Evolutionary conservation across 2,113 vertebrate species (phyloP).

Genomic region (Elgaria multicarinata): DNA sequence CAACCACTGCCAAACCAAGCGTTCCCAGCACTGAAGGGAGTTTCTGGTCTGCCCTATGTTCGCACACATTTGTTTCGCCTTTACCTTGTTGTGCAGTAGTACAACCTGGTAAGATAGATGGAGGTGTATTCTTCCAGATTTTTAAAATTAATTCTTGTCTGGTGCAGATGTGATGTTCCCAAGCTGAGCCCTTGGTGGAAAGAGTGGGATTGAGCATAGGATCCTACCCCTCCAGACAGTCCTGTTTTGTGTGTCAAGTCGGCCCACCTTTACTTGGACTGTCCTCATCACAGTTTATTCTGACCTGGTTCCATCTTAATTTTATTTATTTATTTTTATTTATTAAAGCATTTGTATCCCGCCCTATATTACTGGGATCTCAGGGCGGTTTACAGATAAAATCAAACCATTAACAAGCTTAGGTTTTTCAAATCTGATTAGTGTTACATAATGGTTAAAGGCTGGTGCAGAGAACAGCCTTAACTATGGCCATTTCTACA

Average conservation of each 20-base stretch:
- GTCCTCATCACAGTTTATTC: not conserved
- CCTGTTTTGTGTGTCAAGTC: not conserved
- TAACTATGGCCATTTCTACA: too few species aligned
- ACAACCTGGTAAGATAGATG: not conserved
- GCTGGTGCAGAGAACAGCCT: not conserved
- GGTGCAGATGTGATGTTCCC: too few species aligned
- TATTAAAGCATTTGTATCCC: too few species aligned
- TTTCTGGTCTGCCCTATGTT: not conserved
- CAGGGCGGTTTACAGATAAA: too few species aligned
- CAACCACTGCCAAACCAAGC: not conserved
- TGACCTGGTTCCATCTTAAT: not conserved
- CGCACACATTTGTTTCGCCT: not conserved
- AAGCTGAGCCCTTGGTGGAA: not conserved
- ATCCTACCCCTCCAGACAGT: too few species aligned
- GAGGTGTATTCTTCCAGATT: not conserved
- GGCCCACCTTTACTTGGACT: too few species aligned
- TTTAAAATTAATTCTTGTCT: not conserved
- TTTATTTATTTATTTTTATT: too few species aligned
- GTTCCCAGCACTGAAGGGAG: too few species aligned
- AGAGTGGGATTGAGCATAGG: not conserved
- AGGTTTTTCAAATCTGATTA: not conserved
- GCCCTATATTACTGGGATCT: too few species aligned
- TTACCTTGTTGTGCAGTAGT: not conserved
- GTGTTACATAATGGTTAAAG: not conserved
- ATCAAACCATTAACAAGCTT: too few species aligned